A percentile compares a stretch with the other conserved stretches of the same genome.
These are phyloP conservation scores for Etheostoma perlongum DNA, from an alignment of 2,797 vertebrate genomes.

Conservation along the genomic window DNA sequence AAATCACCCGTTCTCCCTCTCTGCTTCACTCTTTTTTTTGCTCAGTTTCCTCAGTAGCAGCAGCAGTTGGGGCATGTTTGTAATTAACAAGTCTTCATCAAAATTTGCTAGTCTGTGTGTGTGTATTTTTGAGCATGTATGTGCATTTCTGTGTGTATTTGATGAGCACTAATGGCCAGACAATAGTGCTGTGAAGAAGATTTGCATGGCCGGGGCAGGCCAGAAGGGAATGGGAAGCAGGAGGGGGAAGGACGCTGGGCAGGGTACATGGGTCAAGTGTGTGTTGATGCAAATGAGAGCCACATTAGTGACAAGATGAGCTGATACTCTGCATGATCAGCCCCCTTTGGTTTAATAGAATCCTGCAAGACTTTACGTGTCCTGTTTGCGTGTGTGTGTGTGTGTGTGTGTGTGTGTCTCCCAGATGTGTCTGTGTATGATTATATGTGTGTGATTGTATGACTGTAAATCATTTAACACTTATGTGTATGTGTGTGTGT, in stretches of 20 bases:
- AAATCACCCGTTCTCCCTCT: constrained; percentile 1
- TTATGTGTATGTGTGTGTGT: constrained; percentile 41
- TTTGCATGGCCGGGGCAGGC: constrained; percentile 46
- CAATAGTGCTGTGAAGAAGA: constrained; percentile 78
- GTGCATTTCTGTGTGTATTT: constrained; percentile 43
- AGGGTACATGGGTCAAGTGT: constrained; percentile 83
- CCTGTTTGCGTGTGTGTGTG: constrained; percentile 17
- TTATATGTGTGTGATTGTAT: constrained; percentile 56
- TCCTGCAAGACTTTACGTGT: constrained; percentile 47
- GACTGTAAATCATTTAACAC: constrained; percentile 66
- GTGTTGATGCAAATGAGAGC: constrained; percentile 86
- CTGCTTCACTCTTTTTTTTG: constrained; percentile 62
- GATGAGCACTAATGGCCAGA: constrained; percentile 81
- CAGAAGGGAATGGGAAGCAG: constrained; percentile 38
- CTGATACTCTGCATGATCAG: constrained; percentile 77
- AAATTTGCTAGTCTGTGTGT: constrained; percentile 40
- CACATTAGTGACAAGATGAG: constrained; percentile 75
- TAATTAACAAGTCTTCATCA: constrained; percentile 84
- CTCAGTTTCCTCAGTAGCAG: constrained; percentile 6
- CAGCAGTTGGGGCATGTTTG: constrained; percentile 66
- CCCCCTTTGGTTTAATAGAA: constrained; percentile 80
- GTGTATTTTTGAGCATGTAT: constrained; percentile 12
- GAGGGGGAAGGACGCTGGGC: neutral
- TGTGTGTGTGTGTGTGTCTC: constrained; percentile 7
- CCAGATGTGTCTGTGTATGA: constrained; percentile 31